Evolutionary conservation across 1,140 invertebrate genomes (phyloP).

Genomic region (Zaprionus nigranus): DNA sequence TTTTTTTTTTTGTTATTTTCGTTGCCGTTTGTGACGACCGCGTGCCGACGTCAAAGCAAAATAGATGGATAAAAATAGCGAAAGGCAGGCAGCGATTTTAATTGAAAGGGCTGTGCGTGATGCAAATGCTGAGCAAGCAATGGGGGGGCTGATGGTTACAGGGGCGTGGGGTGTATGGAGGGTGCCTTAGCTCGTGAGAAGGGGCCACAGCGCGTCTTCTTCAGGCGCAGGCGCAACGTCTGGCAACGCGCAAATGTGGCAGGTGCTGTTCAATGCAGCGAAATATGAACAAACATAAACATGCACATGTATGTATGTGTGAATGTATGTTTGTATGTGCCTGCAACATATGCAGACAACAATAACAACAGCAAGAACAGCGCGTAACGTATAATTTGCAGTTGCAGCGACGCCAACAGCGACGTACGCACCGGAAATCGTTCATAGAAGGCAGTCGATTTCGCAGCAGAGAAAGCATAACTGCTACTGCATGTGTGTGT

Average conservation of each 20-base stretch:
- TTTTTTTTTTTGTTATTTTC: conserved; percentile 29
- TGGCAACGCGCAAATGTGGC: conserved; percentile 44
- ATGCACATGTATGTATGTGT: not conserved
- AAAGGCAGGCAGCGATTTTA: conserved; percentile 74
- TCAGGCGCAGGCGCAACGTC: conserved; percentile 59
- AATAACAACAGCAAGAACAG: conserved; percentile 50
- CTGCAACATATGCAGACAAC: conserved; percentile 13
- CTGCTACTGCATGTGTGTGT: conserved; percentile 31
- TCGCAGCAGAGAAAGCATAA: conserved; percentile 40
- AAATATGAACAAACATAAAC: conserved; percentile 6
- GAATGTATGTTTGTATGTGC: not conserved
- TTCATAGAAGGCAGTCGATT: conserved; percentile 61
- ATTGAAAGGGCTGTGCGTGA: conserved; percentile 81
- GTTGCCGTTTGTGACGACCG: conserved; percentile 45
- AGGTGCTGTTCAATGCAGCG: conserved; percentile 42
- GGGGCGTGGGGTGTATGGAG: not conserved
- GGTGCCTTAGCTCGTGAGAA: not conserved
- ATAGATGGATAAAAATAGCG: conserved; percentile 73
- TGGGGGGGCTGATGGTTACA: conserved; percentile 2
- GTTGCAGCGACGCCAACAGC: conserved; percentile 44
- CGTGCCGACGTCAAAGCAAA: conserved; percentile 55
- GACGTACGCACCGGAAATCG: conserved; percentile 78
- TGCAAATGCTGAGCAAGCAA: conserved; percentile 62
- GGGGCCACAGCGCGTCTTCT: conserved; percentile 2
- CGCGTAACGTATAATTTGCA: conserved; percentile 70